Base-by-base conservation (phyloP, 2,888 invertebrate species). In the Dorcus hopei region DNA sequence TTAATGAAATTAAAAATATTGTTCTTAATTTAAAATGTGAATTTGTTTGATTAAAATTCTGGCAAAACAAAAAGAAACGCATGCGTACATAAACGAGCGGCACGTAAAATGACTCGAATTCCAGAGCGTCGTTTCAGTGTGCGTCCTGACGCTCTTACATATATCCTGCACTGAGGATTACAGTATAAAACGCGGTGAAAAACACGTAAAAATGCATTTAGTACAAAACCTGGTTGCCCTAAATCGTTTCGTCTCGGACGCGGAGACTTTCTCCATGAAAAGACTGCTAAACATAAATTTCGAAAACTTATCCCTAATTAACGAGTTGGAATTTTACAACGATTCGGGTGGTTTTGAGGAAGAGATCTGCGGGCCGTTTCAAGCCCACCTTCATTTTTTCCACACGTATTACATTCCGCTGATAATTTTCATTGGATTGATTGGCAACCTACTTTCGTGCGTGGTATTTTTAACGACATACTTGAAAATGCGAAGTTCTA, bases 381-480 rank as follows among this genome's bases (percentile, higher is more conserved):
- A 42, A 6, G 16, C 4, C 11, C 14, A 56, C 38, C 52, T 55
- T 16, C 48, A 81, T 52, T 73, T 80, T 47, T 76, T 85, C 52
- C 80, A 85, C 65, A 73, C 77, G 6, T 86, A 84, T 69, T 85
- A 86, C 75, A 81, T 86, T 9, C 86, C 87, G 0, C 70, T 80
- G 5, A 83, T 87, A 33, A 83, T 85, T 51, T 69, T 81, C 0
- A 69, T 86, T 19, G 87, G 87, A 0, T 74, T 87, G 7, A 72
- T 85, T 0, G 87, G 87, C 0, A 87, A 87, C 65, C 67, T 83
- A 0, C 67, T 85, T 2, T 85, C 85, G 0, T 84, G 83, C 67
- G 70, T 83, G 2, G 86, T 87, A 1, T 85, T 87, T 66, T 73
- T 85, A 9, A 82, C 81, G 49, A 86, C 85, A 0, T 83, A 84